Evolutionary conservation across 2,797 vertebrate genomes (phyloP), one percentile per base, ranked within the genome.

Genomic region (Tapera naevia): DNA sequence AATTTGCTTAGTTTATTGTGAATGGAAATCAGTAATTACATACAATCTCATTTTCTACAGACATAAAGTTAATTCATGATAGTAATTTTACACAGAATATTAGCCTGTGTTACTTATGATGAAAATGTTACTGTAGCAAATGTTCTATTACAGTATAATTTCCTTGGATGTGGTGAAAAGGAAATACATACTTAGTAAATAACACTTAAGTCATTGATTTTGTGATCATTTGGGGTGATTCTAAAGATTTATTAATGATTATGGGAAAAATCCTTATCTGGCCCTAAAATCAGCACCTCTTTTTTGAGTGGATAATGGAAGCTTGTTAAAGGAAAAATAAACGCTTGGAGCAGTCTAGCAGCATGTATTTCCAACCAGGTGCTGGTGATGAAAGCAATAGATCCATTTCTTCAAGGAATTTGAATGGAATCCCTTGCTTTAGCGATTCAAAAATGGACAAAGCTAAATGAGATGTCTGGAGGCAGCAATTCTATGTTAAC

Each of bases 1-100:
- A 97, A 98, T 98, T 98, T 98, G 96, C 98, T 98, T 98, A 98
- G 98, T 98, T 98, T 98, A 98, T 98, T 98, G 97, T 97, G 97
- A 98, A 98, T 98, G 96, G 96, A 98, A 98, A 98, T 98, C 97
- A 98, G 98, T 98, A 98, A 98, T 98, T 98, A 98, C 97, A 97
- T 96, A 96, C 97, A 98, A 97, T 97, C 96, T 96, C 96, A 98
- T 98, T 98, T 98, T 97, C 97, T 97, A 80, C 92, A 97, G 97
- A 97, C 97, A 98, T 98, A 98, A 98, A 98, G 97, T 98, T 98
- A 98, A 98, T 98, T 98, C 97, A 98, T 98, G 96, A 95, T 96
- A 95, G 97, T 97, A 98, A 98, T 98, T 98, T 98, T 98, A 97
- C 94, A 95, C 80, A 98, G 97, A 98, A 97, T 98, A 98, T 98